A percentile compares a stretch with the other conserved stretches of the same genome.
Evolutionary conservation across 2,797 vertebrate genomes (phyloP).

Genomic region (Odontamblyopus lacepedii): DNA sequence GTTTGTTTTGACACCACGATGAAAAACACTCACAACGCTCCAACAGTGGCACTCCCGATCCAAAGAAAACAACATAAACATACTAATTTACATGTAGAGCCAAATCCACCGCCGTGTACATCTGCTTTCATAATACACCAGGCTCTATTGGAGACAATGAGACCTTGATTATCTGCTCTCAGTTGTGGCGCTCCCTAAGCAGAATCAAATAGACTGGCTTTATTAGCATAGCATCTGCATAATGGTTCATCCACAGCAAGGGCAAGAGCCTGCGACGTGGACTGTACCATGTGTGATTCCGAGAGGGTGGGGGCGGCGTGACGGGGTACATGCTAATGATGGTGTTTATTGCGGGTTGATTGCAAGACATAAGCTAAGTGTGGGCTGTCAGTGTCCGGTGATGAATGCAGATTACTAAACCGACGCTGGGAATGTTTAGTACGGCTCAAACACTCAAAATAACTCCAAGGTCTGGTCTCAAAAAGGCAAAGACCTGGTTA

Average conservation of each 20-base stretch:
- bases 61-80: constrained; percentile 4
- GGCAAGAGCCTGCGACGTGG: constrained; percentile 56
- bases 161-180: constrained; percentile 69
- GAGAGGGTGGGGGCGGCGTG: background rate
- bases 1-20: background rate
- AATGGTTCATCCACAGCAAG: constrained; percentile 67
- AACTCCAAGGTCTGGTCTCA: no score
- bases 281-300: constrained; percentile 40
- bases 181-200: constrained; percentile 50
- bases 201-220: constrained; percentile 64
- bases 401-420: background rate
- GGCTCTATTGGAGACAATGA: constrained; percentile 56
- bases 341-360: background rate
- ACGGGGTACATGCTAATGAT: constrained; percentile 24
- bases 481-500: no score
- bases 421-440: background rate
- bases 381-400: background rate
- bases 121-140: background rate
- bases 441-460: background rate
- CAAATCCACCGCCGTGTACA: background rate
- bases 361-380: background rate
- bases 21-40: background rate
- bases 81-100: background rate
- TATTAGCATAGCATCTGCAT: constrained; percentile 79
- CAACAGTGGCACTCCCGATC: constrained; percentile 1